Evolutionary conservation across 2,797 vertebrate genomes (phyloP), one percentile per base, ranked within the genome.

Genomic region (Sparidentex hasta): DNA sequence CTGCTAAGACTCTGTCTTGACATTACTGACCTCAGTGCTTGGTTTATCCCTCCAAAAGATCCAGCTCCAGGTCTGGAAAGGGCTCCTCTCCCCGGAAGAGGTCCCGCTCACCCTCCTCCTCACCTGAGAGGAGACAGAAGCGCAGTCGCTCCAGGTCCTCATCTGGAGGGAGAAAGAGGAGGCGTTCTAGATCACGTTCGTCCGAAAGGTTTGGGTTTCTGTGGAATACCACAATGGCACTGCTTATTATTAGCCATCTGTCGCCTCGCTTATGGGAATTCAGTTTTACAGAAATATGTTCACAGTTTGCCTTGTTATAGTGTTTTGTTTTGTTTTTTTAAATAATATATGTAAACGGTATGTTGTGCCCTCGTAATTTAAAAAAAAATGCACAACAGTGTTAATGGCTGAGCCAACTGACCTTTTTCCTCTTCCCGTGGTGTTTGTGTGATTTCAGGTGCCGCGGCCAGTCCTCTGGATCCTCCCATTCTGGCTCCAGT

Each of bases 121-220:
- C 98, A 89, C 97, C 98, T 4, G 97, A 98, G 94, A 97, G 96
- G 95, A 94, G 94, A 90, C 96, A 96, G 95, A 99, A 99, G 94
- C 96, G 97, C 89, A 99, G 98, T 93, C 97, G 96, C 90, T 99
- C 98, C 96, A 97, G 97, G 95, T 99, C 98, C 87, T 99, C 98
- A 89, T 96, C 97, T 95, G 97, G 95, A 95, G 97, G 96, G 94
- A 96, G 96, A 94, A 99, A 99, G 97, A 97, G 99, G 97, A 98
- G 95, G 94, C 97, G 98, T 88, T 96, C 97, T 95, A 96, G 97
- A 98, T 99, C 98, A 92, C 97, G 92, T 96, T 99, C 98, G 96
- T 98, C 98, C 94, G 98, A 99, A 98, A 99, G 98, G 98, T 99
- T 99, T 99, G 98, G 98, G 98, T 99, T 99, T 97, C 96, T 97